Base-by-base conservation (phyloP, 2,113 vertebrate genomes). In the Leuciscus idus region DNA sequence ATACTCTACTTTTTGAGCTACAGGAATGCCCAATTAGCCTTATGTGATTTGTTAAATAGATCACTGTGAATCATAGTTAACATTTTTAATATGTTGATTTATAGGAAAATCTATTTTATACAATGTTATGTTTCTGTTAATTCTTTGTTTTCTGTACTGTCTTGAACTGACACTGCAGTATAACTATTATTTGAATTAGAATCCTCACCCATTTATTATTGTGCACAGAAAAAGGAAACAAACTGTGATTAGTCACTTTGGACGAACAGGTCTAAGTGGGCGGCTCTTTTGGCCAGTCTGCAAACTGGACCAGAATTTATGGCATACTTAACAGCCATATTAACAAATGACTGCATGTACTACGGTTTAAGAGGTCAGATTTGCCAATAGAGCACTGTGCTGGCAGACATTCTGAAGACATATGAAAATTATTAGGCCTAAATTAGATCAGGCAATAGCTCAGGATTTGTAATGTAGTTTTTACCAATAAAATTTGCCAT, bases 391-490 rank as follows among this genome's bases (percentile, higher is more conserved):
- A 52, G 64, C n/a, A 55, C 78, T 61, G 39, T 48, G 19, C 68
- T 50, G 79, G 26, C 26, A 82, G 39, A 46, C 6, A 48, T 61
- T 21, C 52, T 30, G 11, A 55, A 77, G 48, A 78, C 81, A 77
- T 55, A 59, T 82, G 77, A 72, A 70, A 82, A 85, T 81, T 2
- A 85, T 85, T 87, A 81, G 61, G 46, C 23, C 43, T 68, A 28
- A 75, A 87, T 48, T 36, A 72, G 46, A 79, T 72, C 78, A 82
- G 43, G 48, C 78, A 72, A 61, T 19, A 46, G 12, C 28, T 82
- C 77, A 19, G 43, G 61, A 79, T 80, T 50, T 79, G 83, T 23
- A 26, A 85, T 17, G 30, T 52, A 52, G 9, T 62, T 73, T 66
- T 39, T 36, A 76, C 57, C 36, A 33, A 82, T 85, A 77, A 85